These are phyloP conservation scores for Magallana gigas DNA, from an alignment of 1,140 invertebrate genomes.

Conservation along the genomic window DNA sequence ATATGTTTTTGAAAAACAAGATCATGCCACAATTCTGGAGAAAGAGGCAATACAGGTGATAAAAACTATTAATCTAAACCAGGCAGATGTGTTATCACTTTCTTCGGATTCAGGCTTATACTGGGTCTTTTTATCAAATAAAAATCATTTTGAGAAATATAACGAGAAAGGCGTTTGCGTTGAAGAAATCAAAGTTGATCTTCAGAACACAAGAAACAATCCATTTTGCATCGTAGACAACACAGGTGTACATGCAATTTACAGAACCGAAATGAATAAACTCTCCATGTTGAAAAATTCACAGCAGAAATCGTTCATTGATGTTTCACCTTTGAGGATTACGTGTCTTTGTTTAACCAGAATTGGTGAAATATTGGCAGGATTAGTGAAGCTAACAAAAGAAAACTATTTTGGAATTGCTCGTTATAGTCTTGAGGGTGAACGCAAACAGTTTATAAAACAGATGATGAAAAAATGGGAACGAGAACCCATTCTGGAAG, in stretches of 20 bases:
- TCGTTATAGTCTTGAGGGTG: not conserved
- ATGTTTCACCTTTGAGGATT: not conserved
- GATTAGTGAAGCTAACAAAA: not conserved
- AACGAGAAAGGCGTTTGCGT: not conserved
- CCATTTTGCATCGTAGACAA: not conserved
- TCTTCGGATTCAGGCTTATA: not conserved
- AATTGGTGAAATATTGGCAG: not conserved
- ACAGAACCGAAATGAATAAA: not conserved
- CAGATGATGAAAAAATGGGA: not conserved
- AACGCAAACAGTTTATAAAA: not conserved
- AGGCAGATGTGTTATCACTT: not conserved
- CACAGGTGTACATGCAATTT: not conserved
- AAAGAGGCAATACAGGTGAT: not conserved
- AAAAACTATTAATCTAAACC: not conserved
- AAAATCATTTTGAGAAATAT: not conserved
- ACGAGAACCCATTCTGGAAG: not conserved
- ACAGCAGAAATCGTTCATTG: not conserved
- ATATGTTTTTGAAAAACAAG: not conserved
- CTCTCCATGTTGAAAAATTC: not conserved
- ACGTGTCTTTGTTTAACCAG: not conserved
- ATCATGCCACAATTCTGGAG: not conserved
- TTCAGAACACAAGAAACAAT: not conserved
- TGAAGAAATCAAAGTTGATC: not conserved
- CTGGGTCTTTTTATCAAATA: not conserved
- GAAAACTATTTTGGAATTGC: not conserved